phyloP scores from a whole-genome alignment of 2,888 invertebrate genomes.

The Lordiphosa fenestrarum region DNA sequence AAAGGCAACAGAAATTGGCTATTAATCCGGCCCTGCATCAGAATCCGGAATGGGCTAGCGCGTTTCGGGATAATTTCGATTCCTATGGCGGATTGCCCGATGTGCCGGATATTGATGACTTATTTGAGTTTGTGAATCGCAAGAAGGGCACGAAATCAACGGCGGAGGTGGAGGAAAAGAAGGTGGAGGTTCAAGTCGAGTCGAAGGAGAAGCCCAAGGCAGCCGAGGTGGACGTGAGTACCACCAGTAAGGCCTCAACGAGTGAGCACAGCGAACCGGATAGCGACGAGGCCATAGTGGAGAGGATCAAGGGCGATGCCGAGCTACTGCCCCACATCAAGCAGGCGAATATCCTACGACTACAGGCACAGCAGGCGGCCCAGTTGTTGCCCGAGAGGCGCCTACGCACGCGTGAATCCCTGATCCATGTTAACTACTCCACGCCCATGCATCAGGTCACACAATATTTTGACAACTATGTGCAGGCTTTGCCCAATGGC shows the following conservation, averaged over 20 bases:
- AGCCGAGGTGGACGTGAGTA: slow-evolving; percentile 21
- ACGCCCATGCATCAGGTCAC: slow-evolving; percentile 67
- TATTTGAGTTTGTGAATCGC: slow-evolving; percentile 76
- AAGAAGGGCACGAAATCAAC: slow-evolving; percentile 45
- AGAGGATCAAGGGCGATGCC: slow-evolving; percentile 78
- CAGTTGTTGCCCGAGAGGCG: slow-evolving; percentile 26
- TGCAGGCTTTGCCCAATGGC: slow-evolving; percentile 63
- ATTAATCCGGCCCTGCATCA: slow-evolving; percentile 77
- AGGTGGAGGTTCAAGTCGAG: slow-evolving; percentile 20
- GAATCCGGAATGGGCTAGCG: slow-evolving; percentile 76
- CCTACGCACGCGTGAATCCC: slow-evolving; percentile 55
- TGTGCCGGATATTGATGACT: slow-evolving; percentile 78
- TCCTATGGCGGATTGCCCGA: slow-evolving; percentile 77
- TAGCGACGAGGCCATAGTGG: slow-evolving; percentile 56
- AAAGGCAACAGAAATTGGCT: slow-evolving; percentile 61
- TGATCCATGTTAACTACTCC: slow-evolving; percentile 68
- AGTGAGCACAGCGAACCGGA: slow-evolving; percentile 38
- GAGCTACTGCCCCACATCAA: slow-evolving; percentile 72
- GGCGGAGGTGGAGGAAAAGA: slow-evolving; percentile 26
- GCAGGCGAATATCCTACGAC: slow-evolving; percentile 56
- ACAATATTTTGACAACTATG: slow-evolving; percentile 71
- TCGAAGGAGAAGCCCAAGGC: slow-evolving; percentile 21
- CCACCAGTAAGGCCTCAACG: slow-evolving; percentile 28
- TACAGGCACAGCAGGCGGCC: slow-evolving; percentile 46
- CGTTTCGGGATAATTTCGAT: slow-evolving; percentile 79